phyloP scores from a whole-genome alignment of 2,113 vertebrate species.

The Ctenomys sociabilis region DNA sequence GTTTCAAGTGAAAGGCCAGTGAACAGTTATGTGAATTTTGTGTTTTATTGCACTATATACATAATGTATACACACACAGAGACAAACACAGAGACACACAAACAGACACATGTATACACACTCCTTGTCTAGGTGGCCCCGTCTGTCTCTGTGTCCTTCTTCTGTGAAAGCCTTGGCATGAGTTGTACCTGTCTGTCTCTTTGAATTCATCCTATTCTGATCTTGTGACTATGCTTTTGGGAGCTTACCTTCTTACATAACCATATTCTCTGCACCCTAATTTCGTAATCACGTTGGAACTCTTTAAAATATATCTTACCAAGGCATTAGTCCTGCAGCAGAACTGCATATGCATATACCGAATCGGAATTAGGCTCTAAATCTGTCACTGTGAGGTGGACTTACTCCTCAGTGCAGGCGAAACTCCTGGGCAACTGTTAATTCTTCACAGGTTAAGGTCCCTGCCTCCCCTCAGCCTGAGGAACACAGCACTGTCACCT shows the following conservation, averaged over 20 bases:
- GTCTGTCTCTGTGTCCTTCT: not conserved
- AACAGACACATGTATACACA: not conserved
- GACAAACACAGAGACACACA: not conserved
- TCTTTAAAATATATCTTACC: not conserved
- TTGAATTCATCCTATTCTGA: constrained; percentile 17
- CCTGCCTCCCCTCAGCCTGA: rapidly evolving
- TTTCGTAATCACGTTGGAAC: not conserved
- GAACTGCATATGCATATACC: not conserved
- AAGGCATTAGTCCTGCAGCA: not conserved
- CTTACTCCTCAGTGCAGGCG: not conserved
- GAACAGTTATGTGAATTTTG: not conserved
- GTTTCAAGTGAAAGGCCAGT: constrained; percentile 12
- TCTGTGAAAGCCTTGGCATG: not conserved
- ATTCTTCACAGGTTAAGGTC: not conserved
- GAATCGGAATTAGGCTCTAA: not conserved
- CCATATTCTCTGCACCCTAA: not conserved
- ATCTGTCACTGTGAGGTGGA: not conserved
- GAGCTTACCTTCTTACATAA: not conserved
- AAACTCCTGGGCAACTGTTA: not conserved
- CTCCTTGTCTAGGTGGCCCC: not conserved
- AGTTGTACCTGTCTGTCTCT: not conserved
- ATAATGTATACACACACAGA: not conserved
- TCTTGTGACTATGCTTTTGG: constrained; percentile 17
- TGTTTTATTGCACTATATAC: not conserved
- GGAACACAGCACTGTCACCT: not conserved